Evolutionary conservation across 2,888 invertebrate species (phyloP).

Genomic region (Sphecodes monilicornis): DNA sequence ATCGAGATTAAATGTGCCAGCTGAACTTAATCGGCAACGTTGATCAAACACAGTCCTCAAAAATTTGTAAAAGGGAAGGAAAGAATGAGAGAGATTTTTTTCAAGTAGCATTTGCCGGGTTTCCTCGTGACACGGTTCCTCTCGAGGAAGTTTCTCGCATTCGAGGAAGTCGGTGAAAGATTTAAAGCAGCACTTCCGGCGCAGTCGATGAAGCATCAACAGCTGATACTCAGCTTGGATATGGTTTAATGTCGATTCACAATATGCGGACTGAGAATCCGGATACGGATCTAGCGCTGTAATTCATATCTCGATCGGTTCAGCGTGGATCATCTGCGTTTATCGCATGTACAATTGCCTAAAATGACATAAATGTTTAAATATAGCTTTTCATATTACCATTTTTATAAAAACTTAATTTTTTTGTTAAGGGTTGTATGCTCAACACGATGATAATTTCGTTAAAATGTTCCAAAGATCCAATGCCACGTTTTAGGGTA

Average conservation of each 20-base stretch:
- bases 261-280: not conserved
- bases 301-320: not conserved
- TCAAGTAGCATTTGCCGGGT: not conserved
- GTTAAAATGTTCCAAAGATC: not conserved
- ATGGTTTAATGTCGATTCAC: not conserved
- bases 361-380: not conserved
- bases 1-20: not conserved
- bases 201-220: constrained; percentile 34
- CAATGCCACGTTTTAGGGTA: not conserved
- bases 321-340: not conserved
- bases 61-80: not conserved
- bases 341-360: not conserved
- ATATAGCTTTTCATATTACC: not conserved
- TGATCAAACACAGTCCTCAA: not conserved
- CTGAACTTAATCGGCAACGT: not conserved
- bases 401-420: too few relatives aligned
- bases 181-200: not conserved
- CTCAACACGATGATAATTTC: not conserved
- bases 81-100: not conserved
- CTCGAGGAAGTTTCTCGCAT: not conserved
- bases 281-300: not conserved
- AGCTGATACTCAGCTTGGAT: constrained; percentile 19
- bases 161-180: not conserved
- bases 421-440: too few relatives aligned
- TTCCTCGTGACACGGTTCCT: not conserved